Evolutionary conservation across 2,888 invertebrate genomes (phyloP).

Genomic region (Cepaea hortensis): DNA sequence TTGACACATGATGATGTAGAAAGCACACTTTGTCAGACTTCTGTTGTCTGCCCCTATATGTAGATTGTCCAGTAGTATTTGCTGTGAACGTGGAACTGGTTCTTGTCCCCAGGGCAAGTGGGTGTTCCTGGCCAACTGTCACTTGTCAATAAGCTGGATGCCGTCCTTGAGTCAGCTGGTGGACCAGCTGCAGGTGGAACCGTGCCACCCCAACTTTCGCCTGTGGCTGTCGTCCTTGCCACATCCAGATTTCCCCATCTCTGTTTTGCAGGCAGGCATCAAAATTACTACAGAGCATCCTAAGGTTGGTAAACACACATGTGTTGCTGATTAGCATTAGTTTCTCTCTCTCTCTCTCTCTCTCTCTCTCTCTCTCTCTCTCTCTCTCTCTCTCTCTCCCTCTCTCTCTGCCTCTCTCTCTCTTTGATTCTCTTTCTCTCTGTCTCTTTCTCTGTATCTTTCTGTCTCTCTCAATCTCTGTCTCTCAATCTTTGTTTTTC

Average conservation of each 20-base stretch:
- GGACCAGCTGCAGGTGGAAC: slow-evolving; percentile 85
- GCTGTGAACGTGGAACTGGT: too few relatives aligned
- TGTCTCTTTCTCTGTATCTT: too few relatives aligned
- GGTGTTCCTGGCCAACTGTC: slow-evolving; percentile 93
- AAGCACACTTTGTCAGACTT: too few relatives aligned
- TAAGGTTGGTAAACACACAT: slow-evolving; percentile 79
- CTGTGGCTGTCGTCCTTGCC: slow-evolving; percentile 93
- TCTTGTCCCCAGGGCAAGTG: slow-evolving; percentile 82
- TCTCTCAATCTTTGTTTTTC: too few relatives aligned
- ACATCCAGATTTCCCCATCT: slow-evolving; percentile 89
- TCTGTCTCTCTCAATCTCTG: too few relatives aligned
- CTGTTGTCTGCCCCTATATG: too few relatives aligned
- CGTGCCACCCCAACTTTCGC: slow-evolving; percentile 86
- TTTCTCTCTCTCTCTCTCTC: background rate
- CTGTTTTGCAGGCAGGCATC: slow-evolving; percentile 88
- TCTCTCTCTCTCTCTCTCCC: too few relatives aligned
- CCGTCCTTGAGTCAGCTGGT: slow-evolving; percentile 87
- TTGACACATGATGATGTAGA: too few relatives aligned
- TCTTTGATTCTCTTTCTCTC: too few relatives aligned
- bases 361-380: background rate
- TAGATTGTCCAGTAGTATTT: too few relatives aligned
- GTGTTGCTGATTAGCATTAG: background rate
- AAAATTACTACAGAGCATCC: slow-evolving; percentile 97
- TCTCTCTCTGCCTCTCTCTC: too few relatives aligned
- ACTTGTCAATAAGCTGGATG: slow-evolving; percentile 91